These are phyloP conservation scores for Cotesia typhae DNA, from an alignment of 1,140 invertebrate species.

Conservation along the genomic window DNA sequence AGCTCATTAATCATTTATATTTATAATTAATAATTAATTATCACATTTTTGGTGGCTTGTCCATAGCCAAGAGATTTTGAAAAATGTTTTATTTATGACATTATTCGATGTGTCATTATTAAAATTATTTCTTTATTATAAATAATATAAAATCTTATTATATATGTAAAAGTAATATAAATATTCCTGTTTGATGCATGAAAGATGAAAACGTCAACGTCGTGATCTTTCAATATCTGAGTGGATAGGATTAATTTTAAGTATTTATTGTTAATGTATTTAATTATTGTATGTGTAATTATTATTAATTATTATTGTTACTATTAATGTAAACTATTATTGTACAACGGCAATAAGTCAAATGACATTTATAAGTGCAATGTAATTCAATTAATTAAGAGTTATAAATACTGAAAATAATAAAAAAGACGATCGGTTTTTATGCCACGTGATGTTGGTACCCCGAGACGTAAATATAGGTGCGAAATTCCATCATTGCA, in stretches of 20 bases:
- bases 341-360: slow-evolving; percentile 26
- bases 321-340: slow-evolving; percentile 45
- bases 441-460: slow-evolving; percentile 54
- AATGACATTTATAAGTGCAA: slow-evolving; percentile 43
- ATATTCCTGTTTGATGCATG: slow-evolving; percentile 17
- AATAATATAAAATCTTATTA: too few relatives aligned
- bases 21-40: background rate
- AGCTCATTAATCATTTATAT: slow-evolving; percentile 11
- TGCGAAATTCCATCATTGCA: slow-evolving; percentile 54
- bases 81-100: background rate
- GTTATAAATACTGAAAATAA: slow-evolving; percentile 29
- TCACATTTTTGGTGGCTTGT: slow-evolving; percentile 1
- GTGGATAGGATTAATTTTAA: slow-evolving; percentile 45
- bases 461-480: slow-evolving; percentile 61
- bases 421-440: slow-evolving; percentile 43
- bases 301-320: slow-evolving; percentile 43
- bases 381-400: slow-evolving; percentile 30
- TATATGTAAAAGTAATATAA: background rate
- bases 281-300: slow-evolving; percentile 34
- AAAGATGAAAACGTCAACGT: background rate
- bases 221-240: slow-evolving; percentile 34
- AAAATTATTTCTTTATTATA: background rate
- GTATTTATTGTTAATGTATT: slow-evolving; percentile 45
- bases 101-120: slow-evolving; percentile 9
- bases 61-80: background rate